These are phyloP conservation scores for Irena cyanogastra DNA, from an alignment of 2,113 vertebrate species.

Conservation along the genomic window DNA sequence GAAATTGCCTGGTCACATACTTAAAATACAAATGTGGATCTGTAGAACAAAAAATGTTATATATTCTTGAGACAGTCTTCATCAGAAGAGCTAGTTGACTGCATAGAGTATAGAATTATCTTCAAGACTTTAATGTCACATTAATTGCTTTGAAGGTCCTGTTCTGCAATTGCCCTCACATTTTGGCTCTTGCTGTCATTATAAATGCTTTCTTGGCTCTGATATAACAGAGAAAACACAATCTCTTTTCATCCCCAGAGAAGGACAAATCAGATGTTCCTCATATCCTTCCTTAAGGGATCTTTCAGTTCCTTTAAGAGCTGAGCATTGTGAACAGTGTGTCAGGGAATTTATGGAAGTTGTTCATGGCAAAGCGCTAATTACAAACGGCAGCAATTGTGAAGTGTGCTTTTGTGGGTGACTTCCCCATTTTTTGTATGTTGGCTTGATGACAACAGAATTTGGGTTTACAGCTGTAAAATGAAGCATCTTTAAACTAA, in stretches of 20 bases:
- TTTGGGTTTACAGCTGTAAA: constrained; percentile 20
- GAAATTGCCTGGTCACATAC: not conserved
- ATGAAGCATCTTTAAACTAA: constrained; percentile 14
- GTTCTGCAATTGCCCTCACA: not conserved
- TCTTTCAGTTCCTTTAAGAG: constrained; percentile 22
- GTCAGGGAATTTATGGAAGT: not conserved
- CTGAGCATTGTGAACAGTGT: not conserved
- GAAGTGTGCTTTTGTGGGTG: not conserved
- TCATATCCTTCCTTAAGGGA: too few species aligned
- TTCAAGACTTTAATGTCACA: not conserved
- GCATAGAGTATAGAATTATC: not conserved
- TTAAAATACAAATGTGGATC: not conserved
- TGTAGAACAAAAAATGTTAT: not conserved
- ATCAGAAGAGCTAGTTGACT: not conserved
- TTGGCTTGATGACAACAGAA: constrained; percentile 5
- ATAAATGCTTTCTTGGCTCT: constrained; percentile 1
- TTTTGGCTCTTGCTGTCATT: constrained; percentile 24
- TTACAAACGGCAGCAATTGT: not conserved
- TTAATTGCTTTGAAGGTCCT: not conserved
- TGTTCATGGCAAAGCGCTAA: not conserved
- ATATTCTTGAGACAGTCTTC: not conserved
- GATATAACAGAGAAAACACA: not conserved
- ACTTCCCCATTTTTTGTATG: not conserved
- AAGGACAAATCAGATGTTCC: not conserved
- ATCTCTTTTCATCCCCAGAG: not conserved